Conservation (phyloP, 2,888 invertebrate genomes). For the Kryphioiulus occultus region DNA sequence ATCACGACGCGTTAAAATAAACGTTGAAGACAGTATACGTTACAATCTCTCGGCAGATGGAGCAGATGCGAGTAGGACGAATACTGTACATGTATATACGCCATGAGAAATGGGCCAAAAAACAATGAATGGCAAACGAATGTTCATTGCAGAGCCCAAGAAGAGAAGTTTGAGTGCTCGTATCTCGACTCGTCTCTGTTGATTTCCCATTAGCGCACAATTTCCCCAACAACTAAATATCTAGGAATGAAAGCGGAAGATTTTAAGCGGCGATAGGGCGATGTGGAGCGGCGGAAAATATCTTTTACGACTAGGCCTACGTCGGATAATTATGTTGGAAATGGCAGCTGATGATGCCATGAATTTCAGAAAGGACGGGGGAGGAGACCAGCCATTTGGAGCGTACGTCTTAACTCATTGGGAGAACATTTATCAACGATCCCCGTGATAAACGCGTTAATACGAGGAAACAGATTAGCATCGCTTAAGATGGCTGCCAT, state of each 20-base stretch:
- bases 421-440: background rate
- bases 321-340: background rate
- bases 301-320: background rate
- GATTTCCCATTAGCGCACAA: constrained; percentile 5
- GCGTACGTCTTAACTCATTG: background rate
- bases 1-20: no score
- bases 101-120: no score
- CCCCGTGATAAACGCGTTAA: background rate
- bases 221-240: constrained; percentile 5
- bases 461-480: background rate
- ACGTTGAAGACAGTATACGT: no score
- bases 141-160: background rate
- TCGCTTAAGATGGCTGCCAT: background rate
- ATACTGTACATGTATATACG: no score
- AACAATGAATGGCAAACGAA: no score
- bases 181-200: constrained; percentile 3
- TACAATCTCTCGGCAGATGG: no score
- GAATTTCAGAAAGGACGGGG: background rate
- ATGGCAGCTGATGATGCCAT: constrained; percentile 5
- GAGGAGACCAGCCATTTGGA: background rate
- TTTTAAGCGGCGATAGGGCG: background rate
- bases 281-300: background rate
- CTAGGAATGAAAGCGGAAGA: background rate
- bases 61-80: no score
- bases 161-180: background rate